Evolutionary conservation across 2,113 vertebrate species (phyloP), one percentile per base, ranked within the genome.

Genomic region (Speoplatyrhinus poulsoni): DNA sequence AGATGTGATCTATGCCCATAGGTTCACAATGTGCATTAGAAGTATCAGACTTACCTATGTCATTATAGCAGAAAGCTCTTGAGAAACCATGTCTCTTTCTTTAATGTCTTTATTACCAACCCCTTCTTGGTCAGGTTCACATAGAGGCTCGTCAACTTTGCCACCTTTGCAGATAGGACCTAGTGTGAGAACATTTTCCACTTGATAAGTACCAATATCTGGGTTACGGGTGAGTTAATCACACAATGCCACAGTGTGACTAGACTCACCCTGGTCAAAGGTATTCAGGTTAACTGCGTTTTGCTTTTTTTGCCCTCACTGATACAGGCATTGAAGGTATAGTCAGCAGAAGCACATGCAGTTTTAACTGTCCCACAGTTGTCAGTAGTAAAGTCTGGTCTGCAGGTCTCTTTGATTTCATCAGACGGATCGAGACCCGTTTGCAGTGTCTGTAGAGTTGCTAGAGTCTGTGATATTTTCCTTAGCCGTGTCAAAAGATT

Each of bases 391-490:
- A 65, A 49, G 50, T 72, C 59, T 1, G 46, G 59, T 12, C 0
- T 8, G 41, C n/a, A 48, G 41, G 47, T 36, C 19, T 9, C 11
- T n/a, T 72, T 77, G 3, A 48, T 62, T 0, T 26, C 61, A 4
- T 70, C 62, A 10, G 55, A 47, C 10, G 69, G 67, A 56, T 80
- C 80, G 9, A 74, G 76, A 16, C 68, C 13, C 1, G 78, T 85
- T 59, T 87, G 85, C 15, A 72, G 82, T 81, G 70, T 82, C 82
- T 0, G 75, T 79, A 48, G 82, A 87, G 73, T 65, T 82, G 77
- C 81, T 82, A 62, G 73, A 83, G 78, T 89, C 87, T 12, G 86
- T 86, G 48, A 87, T 82, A 33, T 87, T 72, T 68, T 91, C 88
- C 48, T 73, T 85, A 0, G 89, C 87, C 6, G 86, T 88, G 3